Conservation (phyloP, 2,113 vertebrate genomes). For the Dicerorhinus sumatrensis region DNA sequence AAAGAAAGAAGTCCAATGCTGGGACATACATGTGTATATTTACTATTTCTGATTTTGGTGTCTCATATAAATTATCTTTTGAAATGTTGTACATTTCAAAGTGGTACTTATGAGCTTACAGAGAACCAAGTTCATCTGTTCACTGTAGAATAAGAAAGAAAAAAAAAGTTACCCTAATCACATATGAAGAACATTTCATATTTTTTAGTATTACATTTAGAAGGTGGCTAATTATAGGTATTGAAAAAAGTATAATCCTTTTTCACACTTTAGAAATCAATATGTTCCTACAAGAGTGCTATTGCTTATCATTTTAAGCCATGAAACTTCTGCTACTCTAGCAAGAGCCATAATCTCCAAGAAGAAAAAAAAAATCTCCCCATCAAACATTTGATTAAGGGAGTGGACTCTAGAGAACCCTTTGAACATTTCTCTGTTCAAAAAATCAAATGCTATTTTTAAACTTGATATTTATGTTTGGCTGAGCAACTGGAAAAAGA, state of each 20-base stretch:
- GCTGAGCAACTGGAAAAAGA: background rate
- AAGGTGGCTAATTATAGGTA: background rate
- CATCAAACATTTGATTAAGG: background rate
- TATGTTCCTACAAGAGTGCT: background rate
- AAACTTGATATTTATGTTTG: slow-evolving; percentile 21
- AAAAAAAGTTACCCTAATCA: background rate
- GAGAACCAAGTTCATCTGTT: background rate
- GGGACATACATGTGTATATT: background rate
- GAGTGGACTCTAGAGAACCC: background rate
- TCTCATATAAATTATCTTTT: background rate
- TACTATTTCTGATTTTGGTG: background rate
- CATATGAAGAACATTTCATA: background rate
- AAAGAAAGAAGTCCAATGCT: background rate
- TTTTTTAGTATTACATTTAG: background rate
- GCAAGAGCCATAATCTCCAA: background rate
- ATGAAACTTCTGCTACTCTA: background rate
- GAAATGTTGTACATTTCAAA: background rate
- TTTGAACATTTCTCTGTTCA: background rate
- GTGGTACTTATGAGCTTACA: background rate
- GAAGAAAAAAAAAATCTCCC: background rate
- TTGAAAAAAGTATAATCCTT: background rate
- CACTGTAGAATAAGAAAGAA: background rate
- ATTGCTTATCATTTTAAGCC: background rate
- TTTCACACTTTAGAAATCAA: background rate
- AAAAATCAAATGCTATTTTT: slow-evolving; percentile 51